Evolutionary conservation across 2,113 vertebrate genomes (phyloP).

Genomic region (Otus sunia): DNA sequence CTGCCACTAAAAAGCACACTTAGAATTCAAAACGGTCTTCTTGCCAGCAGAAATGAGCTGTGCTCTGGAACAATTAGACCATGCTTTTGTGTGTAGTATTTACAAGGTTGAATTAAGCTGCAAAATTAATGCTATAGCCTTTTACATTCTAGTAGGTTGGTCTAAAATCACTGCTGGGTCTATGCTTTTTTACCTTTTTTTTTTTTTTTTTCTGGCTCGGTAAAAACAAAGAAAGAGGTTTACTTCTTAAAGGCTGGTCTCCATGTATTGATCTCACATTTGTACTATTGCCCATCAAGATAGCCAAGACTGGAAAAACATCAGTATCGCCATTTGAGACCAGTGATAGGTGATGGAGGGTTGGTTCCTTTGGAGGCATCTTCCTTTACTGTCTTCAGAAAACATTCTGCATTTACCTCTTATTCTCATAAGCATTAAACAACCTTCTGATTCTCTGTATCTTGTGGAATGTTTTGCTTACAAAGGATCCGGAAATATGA

Average conservation of each 20-base stretch:
- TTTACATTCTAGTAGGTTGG: background rate
- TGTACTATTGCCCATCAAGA: background rate
- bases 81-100: background rate
- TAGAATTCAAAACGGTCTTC: background rate
- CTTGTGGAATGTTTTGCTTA: background rate
- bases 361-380: background rate
- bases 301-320: background rate
- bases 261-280: background rate
- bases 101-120: background rate
- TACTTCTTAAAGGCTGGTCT: background rate
- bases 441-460: background rate
- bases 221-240: background rate
- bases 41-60: conserved; percentile 11
- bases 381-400: background rate
- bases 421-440: background rate
- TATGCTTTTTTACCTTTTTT: background rate
- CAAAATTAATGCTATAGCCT: background rate
- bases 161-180: background rate
- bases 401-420: background rate
- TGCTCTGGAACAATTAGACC: background rate
- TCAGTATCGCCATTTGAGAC: background rate
- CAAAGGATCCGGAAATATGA: background rate
- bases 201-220: background rate
- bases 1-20: background rate
- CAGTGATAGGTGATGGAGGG: background rate